Conservation (phyloP, 2,797 vertebrate species). For the Fistularia commersonii region DNA sequence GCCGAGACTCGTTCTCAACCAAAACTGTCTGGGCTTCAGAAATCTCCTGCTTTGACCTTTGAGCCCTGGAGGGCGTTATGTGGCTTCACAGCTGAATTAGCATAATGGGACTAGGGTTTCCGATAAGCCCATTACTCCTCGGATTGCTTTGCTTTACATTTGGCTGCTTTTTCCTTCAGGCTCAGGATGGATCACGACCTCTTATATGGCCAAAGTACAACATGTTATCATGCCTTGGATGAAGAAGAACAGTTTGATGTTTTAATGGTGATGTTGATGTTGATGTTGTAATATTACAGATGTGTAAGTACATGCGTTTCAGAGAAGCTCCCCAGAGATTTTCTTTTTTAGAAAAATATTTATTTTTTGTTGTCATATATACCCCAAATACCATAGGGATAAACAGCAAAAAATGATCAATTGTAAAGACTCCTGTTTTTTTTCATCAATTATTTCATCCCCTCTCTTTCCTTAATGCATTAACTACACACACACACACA, state of each 20-base stretch:
- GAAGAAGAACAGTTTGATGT: neutral
- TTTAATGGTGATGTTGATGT: neutral
- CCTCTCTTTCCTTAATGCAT: slow-evolving; percentile 1
- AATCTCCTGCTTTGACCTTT: slow-evolving; percentile 11
- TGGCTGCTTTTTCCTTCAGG: slow-evolving; percentile 25
- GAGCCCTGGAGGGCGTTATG: slow-evolving; percentile 7
- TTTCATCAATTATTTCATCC: neutral
- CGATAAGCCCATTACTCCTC: slow-evolving; percentile 46
- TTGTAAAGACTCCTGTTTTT: slow-evolving; percentile 2
- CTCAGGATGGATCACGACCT: slow-evolving; percentile 35
- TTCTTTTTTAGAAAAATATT: slow-evolving; percentile 54
- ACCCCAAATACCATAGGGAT: slow-evolving; percentile 11
- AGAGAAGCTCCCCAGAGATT: too few relatives aligned
- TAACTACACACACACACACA: neutral
- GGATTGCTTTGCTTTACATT: slow-evolving; percentile 21
- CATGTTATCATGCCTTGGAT: slow-evolving; percentile 14
- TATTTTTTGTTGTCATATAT: slow-evolving; percentile 27
- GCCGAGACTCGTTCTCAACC: neutral
- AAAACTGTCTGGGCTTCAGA: neutral
- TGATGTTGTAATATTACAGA: neutral
- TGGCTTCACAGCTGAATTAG: slow-evolving; percentile 22
- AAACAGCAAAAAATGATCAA: slow-evolving; percentile 3
- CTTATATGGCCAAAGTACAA: slow-evolving; percentile 35
- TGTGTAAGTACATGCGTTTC: too few relatives aligned
- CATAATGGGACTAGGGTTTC: slow-evolving; percentile 36